These are phyloP conservation scores for Drosophila erecta DNA, from an alignment of 1,140 invertebrate genomes.

Conservation along the genomic window DNA sequence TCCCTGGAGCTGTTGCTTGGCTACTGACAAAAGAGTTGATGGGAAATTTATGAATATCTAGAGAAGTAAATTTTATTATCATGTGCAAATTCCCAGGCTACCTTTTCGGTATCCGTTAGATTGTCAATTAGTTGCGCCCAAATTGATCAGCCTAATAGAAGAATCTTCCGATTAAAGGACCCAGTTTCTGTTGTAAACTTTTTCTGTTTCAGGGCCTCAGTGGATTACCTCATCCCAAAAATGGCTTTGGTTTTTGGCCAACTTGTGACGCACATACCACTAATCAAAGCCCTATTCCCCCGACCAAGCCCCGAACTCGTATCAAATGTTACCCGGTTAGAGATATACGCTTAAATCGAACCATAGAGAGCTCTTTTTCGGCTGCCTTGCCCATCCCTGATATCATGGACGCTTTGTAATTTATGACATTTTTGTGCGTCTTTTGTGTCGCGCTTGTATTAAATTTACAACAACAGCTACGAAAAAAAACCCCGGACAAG, in stretches of 20 bases:
- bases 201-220: background rate
- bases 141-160: too few species aligned
- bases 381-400: conserved; percentile 59
- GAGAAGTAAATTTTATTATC: background rate
- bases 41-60: conserved; percentile 14
- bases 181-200: background rate
- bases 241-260: conserved; percentile 25
- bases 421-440: conserved; percentile 84
- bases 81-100: background rate
- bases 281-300: conserved; percentile 35
- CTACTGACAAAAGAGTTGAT: background rate
- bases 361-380: conserved; percentile 55
- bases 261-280: conserved; percentile 39
- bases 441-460: conserved; percentile 82
- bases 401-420: conserved; percentile 79
- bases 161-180: background rate
- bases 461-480: conserved; percentile 59
- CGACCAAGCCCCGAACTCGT: conserved; percentile 19
- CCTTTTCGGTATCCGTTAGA: background rate
- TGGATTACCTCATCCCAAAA: conserved; percentile 36
- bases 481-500: conserved; percentile 49
- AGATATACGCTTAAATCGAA: conserved; percentile 41
- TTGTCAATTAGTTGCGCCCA: background rate
- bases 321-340: conserved; percentile 57
- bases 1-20: conserved; percentile 33